A percentile compares a stretch with the other conserved stretches of the same genome.
Evolutionary conservation across 2,797 vertebrate genomes (phyloP).

Genomic region (Nannoperca australis): DNA sequence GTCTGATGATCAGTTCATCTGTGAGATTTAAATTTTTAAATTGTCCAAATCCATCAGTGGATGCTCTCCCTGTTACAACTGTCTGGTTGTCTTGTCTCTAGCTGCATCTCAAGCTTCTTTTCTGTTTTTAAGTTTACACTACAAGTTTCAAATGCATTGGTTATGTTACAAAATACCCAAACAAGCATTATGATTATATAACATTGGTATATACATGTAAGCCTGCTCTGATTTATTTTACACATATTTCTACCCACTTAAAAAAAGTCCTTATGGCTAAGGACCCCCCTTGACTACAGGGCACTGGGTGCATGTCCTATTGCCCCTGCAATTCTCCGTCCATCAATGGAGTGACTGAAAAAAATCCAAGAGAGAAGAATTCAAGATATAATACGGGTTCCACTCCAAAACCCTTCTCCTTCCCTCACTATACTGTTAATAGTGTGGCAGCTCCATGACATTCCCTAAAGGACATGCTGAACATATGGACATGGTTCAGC

Average conservation of each 20-base stretch:
- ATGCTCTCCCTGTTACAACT: neutral
- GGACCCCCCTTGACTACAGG: neutral
- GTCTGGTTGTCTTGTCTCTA: neutral
- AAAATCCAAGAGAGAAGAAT: slow-evolving; percentile 13
- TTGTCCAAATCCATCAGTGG: neutral
- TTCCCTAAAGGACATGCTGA: slow-evolving; percentile 66
- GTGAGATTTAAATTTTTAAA: no score
- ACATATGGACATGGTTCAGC: slow-evolving; percentile 51
- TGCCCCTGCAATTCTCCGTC: neutral
- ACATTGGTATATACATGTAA: neutral
- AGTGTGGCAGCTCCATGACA: slow-evolving; percentile 48
- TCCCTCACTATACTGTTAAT: slow-evolving; percentile 46
- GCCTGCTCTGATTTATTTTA: neutral
- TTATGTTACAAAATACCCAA: neutral
- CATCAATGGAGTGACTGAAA: slow-evolving; percentile 1
- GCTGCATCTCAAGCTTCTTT: neutral
- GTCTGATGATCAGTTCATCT: slow-evolving; percentile 3
- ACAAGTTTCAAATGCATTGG: neutral
- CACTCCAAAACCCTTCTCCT: slow-evolving; percentile 23
- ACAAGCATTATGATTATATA: neutral
- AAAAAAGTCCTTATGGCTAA: neutral
- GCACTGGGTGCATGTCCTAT: neutral
- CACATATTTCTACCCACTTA: neutral
- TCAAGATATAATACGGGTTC: slow-evolving; percentile 26
- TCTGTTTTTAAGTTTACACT: neutral